Base-by-base conservation (phyloP, 2,797 vertebrate species). In the Denticeps clupeoides region DNA sequence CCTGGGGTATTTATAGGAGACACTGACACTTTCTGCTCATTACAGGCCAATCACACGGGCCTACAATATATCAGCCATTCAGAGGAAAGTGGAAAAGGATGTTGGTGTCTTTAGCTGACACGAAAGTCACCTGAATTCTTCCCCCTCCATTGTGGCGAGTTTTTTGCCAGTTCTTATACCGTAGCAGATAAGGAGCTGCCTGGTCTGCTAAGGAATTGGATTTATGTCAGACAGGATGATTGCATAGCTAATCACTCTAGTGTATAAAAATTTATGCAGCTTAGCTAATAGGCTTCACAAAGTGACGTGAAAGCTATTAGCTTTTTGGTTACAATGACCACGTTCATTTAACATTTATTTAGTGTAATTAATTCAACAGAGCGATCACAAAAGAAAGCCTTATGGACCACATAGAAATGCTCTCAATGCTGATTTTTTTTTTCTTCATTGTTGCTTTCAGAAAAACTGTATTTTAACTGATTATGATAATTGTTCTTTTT, bases 1-100 rank as follows among this genome's bases (percentile, higher is more conserved):
- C 71, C 61, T 44, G 63, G 59, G 64, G 65, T 79, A 82, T 82
- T 79, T 79, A 74, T 82, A 81, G 78, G 63, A 59, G 65, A 32
- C 63, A 55, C 52, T 55, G 59, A 31, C 41, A 57, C 59, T 7
- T 10, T 70, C 63, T 63, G 59, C 68, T 76, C 70, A 75, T 77
- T 68, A 66, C 57, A 54, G 66, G 60, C 59, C 70, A 74, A 78
- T 75, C 73, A 73, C 56, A 68, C 54, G 15, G 28, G 58, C 53
- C 38, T 49, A 12, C 21, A 1, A 52, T 35, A 21, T 45, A 44
- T 28, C 32, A 53, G 38, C 46, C 55, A 51, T 68, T 54, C 33
- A 52, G 41, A 25, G 55, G 63, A 73, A 72, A 80, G 79, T 82
- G 78, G 62, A 76, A 80, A 80, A 74, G 59, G 67, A 65, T 72